Evolutionary conservation across 2,888 invertebrate genomes (phyloP), one percentile per base, ranked within the genome.

Genomic region (Aricia artaxerxes): DNA sequence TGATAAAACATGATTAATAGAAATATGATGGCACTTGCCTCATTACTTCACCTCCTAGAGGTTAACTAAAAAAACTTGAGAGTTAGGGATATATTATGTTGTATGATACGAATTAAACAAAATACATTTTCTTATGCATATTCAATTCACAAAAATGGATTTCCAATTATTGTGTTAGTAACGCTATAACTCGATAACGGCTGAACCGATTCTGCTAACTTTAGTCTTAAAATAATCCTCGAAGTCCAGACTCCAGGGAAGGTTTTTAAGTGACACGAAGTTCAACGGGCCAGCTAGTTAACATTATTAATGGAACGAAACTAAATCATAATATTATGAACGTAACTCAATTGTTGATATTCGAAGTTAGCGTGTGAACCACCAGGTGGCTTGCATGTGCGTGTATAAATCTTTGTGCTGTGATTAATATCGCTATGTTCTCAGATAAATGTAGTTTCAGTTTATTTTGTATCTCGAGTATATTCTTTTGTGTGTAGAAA

Each of bases 401-500:
- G 49, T 35, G 53, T 76, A 76, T 76, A 76, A 76, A 76, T 76
- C 76, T 76, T 76, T 49, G 57, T 75, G 44, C 60, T 60, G 77
- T 78, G 80, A 80, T 81, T 77, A 80, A 78, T 78, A 77, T 61
- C 49, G 76, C 44, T 73, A 35, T 38, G 77, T 78, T 78, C 72
- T 80, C 13, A 73, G 49, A 73, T 31, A 64, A 69, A 35, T 69
- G 38, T 69, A 38, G 13, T 38, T 69, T 24, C 69, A 69, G 69
- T 69, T 61, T 61, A 61, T 61, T 69, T 35, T 69, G 69, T 69
- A 35, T 69, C 35, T 31, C 0, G 11, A 69, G 69, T 13, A 31
- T 31, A 64, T 69, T 69, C 69, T 38, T 69, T 69, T 69, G 35
- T 69, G 31, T 38, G 4, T 35, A 16, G 57, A 4, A 57, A 49